These are phyloP conservation scores for Halictus quadricinctus DNA, from an alignment of 2,888 invertebrate genomes.

Conservation along the genomic window DNA sequence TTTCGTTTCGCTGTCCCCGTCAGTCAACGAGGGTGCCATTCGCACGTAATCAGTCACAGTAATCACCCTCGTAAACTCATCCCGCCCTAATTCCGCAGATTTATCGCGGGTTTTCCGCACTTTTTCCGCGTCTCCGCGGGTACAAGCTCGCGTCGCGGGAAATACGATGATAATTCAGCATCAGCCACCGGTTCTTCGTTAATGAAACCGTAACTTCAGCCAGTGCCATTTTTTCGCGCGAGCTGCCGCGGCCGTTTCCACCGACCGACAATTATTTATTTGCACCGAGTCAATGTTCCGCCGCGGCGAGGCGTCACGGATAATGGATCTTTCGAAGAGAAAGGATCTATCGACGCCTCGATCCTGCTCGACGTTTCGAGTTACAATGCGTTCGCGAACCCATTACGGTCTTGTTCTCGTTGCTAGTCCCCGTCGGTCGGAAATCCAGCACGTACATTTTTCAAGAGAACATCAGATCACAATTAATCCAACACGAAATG, in stretches of 20 bases:
- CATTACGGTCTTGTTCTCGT: not conserved
- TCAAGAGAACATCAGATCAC: not conserved
- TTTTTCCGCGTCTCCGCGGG: constrained; percentile 16
- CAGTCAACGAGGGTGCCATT: not conserved
- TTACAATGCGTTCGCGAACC: not conserved
- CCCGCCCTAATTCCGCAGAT: constrained; percentile 41
- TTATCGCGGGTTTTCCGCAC: constrained; percentile 25
- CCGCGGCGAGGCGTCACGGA: not conserved
- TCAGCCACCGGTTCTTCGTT: constrained; percentile 21
- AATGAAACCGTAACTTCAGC: constrained; percentile 53
- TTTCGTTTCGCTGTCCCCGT: not conserved
- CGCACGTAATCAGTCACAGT: constrained; percentile 38
- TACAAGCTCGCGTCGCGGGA: constrained; percentile 15
- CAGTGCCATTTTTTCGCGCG: constrained; percentile 5
- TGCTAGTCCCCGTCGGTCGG: not conserved
- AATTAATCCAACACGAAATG: not conserved
- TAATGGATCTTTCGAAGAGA: constrained; percentile 20
- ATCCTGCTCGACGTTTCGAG: constrained; percentile 3
- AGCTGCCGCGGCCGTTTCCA: not conserved
- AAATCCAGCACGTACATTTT: not conserved
- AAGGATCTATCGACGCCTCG: constrained; percentile 16
- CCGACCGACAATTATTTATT: constrained; percentile 38
- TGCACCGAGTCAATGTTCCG: not conserved
- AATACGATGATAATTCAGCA: constrained; percentile 53
- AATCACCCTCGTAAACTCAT: constrained; percentile 36